Percentiles rank a stretch among this genome's conserved stretches.
Evolutionary conservation across 2,888 invertebrate genomes (phyloP).

Genomic region (Ceraclea dissimilis): DNA sequence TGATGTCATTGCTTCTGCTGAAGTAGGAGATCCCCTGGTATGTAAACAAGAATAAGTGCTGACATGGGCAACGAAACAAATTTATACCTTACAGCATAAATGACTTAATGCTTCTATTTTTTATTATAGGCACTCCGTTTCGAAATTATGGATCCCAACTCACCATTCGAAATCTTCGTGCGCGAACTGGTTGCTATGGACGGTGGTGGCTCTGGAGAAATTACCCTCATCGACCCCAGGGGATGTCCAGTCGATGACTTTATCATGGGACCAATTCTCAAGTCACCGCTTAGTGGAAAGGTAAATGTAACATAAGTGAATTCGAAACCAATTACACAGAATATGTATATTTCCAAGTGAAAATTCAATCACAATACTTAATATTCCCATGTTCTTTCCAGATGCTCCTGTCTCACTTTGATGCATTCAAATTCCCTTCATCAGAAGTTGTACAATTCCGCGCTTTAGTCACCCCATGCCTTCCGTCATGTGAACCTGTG

Average conservation of each 20-base stretch:
- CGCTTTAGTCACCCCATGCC: slow-evolving; percentile 89
- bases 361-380: too few species aligned
- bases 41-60: slow-evolving; percentile 18
- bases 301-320: slow-evolving; percentile 36
- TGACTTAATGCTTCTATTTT: too few species aligned
- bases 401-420: slow-evolving; percentile 83
- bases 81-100: too few species aligned
- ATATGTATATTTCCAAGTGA: background rate
- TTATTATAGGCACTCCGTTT: slow-evolving; percentile 64
- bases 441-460: slow-evolving; percentile 93
- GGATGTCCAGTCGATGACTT: slow-evolving; percentile 92
- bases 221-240: slow-evolving; percentile 81
- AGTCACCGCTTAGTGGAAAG: slow-evolving; percentile 72
- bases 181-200: slow-evolving; percentile 92
- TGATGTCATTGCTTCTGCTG: slow-evolving; percentile 78
- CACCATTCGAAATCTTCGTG: slow-evolving; percentile 93
- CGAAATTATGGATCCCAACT: slow-evolving; percentile 86
- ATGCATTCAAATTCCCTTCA: slow-evolving; percentile 94
- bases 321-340: background rate
- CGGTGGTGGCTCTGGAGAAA: slow-evolving; percentile 87
- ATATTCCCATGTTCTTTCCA: slow-evolving; percentile 45
- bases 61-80: too few species aligned
- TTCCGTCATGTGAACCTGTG: slow-evolving; percentile 88
- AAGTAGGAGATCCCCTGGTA: slow-evolving; percentile 84
- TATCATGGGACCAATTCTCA: slow-evolving; percentile 88